Evolutionary conservation across 2,797 vertebrate genomes (phyloP).

Genomic region (Crocidura indochinensis): DNA sequence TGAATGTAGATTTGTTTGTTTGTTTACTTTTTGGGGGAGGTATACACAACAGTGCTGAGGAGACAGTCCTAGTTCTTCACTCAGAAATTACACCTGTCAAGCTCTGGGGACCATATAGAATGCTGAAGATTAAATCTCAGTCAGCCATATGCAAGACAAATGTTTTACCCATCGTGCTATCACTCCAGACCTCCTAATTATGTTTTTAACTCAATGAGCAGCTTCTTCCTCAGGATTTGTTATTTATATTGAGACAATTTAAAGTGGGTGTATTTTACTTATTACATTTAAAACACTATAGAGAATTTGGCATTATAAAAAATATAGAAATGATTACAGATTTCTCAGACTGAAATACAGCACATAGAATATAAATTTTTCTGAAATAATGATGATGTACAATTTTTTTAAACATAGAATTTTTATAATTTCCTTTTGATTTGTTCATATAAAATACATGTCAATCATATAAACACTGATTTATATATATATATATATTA

Average conservation of each 20-base stretch:
- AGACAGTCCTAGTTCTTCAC: too few species aligned
- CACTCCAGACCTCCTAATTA: too few species aligned
- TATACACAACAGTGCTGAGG: too few species aligned
- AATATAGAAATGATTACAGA: background rate
- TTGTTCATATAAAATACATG: background rate
- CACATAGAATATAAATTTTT: background rate
- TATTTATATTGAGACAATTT: background rate
- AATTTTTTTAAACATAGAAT: background rate
- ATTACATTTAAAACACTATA: background rate
- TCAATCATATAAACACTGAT: background rate
- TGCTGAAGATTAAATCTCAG: too few species aligned
- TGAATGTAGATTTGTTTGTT: too few species aligned
- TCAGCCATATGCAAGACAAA: too few species aligned
- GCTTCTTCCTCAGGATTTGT: background rate
- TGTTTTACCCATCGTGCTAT: too few species aligned
- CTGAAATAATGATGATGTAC: background rate
- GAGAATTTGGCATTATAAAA: background rate
- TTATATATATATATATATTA: conserved; percentile 28
- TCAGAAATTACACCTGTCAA: too few species aligned
- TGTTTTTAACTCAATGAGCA: background rate
- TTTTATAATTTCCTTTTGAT: conserved; percentile 20
- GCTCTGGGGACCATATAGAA: too few species aligned
- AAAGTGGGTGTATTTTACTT: conserved; percentile 14
- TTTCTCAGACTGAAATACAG: background rate
- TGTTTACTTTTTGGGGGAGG: too few species aligned